Base-by-base conservation (phyloP, 2,888 invertebrate genomes). In the Drosophila niveifrons region DNA sequence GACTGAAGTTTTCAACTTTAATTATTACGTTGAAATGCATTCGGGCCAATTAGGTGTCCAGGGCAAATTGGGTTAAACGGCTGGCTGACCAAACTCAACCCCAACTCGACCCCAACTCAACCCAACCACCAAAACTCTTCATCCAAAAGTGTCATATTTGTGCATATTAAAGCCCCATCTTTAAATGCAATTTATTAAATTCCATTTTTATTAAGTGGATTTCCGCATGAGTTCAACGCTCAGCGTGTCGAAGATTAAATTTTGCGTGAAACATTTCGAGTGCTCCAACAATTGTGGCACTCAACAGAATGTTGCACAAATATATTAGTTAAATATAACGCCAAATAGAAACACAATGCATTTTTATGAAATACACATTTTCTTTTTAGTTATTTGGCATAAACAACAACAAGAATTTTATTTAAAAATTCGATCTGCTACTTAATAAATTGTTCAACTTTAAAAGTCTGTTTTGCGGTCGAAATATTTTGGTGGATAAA, bases 121-220 rank as follows among this genome's bases (percentile, higher is more conserved):
- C 58, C 62, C 34, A n/a, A 10, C 29, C 15, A 2, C 8, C 10
- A 23, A 15, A 48, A 13, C 47, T 47, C 28, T 7, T 34, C 18
- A 13, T 2, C 15, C 23, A 18, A 58, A 63, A 72, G 69, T 72
- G 81, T 75, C 78, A 80, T 75, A 75, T 78, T 80, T 72, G 46
- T 69, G 59, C 78, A 73, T 61, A 75, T 75, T 78, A 66, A 80
- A 80, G 64, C 41, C 23, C 23, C 9, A 41, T 68, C 44, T 57
- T 75, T 81, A 72, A 85, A 83, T 78, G 78, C 73, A 85, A 80
- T 87, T 87, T 83, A 88, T 74, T 80, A 72, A 85, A 85, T 77
- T 72, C 72, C 66, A 84, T 80, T 82, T 72, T 66, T 51, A 75
- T 80, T 82, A 85, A 83, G 69, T 73, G 78, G 82, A 71, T 87